Evolutionary conservation across 1,140 invertebrate genomes (phyloP), one percentile per base, ranked within the genome.

Genomic region (Anoplolepis gracilipes): DNA sequence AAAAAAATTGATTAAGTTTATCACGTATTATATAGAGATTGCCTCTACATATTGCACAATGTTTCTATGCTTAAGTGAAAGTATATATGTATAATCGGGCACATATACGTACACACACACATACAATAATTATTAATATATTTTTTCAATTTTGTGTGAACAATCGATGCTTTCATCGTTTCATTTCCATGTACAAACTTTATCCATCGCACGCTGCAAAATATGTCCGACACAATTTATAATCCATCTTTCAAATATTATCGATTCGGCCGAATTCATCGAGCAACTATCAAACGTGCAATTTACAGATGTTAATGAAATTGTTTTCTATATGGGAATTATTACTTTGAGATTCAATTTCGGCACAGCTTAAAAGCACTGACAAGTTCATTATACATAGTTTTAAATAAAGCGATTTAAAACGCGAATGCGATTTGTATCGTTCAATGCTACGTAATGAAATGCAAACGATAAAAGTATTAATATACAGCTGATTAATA

Each of bases 291-390:
- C 75, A 64, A 64, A 11, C 75, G 39, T 42, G 57, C 75, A 77
- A 77, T 77, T 77, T 77, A 64, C 39, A 64, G 59, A 77, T 39
- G 42, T 64, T 77, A 77, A 77, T 77, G 59, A 77, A 77, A 77
- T 77, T 77, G 75, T 77, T 64, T 64, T 13, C 36, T 25, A 30
- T 33, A 33, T 64, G 25, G 33, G 33, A 75, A 59, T 75, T 22
- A 57, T 73, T 55, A 53, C 11, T 76, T 64, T 30, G 59, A 64
- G 28, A 77, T 77, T 64, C 59, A 25, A 77, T 77, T 77, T 42
- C 33, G 2, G n/a, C 6, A n/a, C 42, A 30, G 36, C 73, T 76
- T 62, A 76, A 76, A 76, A 76, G 75, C 42, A 28, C 19, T 22
- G 59, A 64, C 36, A 42, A 77, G 39, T 64, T 28, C 25, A 22